Base-by-base conservation (phyloP, 2,797 vertebrate genomes). In the Muscicapa striata region DNA sequence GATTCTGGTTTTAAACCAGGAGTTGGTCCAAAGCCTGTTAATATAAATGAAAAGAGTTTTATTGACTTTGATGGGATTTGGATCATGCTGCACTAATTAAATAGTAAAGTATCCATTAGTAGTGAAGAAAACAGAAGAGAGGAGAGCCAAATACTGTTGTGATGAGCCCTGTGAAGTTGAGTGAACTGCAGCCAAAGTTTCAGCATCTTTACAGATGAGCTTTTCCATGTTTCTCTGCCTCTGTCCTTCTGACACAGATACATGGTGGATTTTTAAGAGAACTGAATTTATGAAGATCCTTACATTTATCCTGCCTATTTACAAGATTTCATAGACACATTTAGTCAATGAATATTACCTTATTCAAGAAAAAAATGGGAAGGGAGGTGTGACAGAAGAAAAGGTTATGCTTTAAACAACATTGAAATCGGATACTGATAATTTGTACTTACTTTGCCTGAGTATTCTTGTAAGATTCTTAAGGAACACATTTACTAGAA, bases 61-160 rank as follows among this genome's bases (percentile, higher is more conserved):
- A 96, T 94, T 96, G 95, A 94, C 94, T 95, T 97, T 92, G 93
- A 88, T 94, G 87, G 91, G 91, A 85, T 91, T 94, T 96, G 83
- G 74, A 95, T 93, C 95, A 87, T 95, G 83, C 67, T 73, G 57
- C 74, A 82, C 91, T 95, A 94, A 95, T 96, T 96, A 96, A 95
- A 93, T 95, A 92, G 87, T 92, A 81, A 92, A 93, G 80, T 94
- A 92, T 95, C 92, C 89, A 95, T 96, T 95, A 97, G 89, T 9
- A 91, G 79, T 29, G 87, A 90, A 88, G 94, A 91, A 92, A 95
- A 88, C 83, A 76, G 92, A 87, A 64, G 87, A 83, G 75, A 74
- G 69, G 58, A 73, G 73, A 84, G 87, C 91, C 91, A 95, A 89
- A 68, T 34, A 54, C 70, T 90, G 79, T 88, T 95, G 69, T 89